Conservation (phyloP, 2,888 invertebrate species). For the Archips crataeganus region DNA sequence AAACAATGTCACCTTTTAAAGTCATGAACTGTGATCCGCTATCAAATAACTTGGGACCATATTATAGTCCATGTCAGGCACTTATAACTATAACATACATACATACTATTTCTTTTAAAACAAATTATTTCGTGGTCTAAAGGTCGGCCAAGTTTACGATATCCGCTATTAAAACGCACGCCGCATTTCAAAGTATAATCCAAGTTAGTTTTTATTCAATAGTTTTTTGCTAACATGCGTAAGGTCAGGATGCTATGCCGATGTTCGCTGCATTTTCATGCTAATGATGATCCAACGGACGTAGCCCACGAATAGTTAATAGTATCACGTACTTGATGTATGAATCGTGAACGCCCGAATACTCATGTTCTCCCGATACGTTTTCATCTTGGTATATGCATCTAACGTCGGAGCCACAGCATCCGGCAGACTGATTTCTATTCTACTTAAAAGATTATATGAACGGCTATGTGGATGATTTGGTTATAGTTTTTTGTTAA, state of each 20-base stretch:
- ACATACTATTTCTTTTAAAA: not conserved
- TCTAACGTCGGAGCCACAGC: slow-evolving; percentile 27
- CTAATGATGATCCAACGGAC: slow-evolving; percentile 17
- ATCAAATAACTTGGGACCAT: too few species aligned
- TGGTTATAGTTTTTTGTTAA: not conserved
- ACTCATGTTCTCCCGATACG: slow-evolving; percentile 38
- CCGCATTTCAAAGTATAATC: slow-evolving; percentile 29
- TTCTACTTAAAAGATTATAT: not conserved
- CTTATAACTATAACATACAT: not conserved
- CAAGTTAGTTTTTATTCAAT: slow-evolving; percentile 33
- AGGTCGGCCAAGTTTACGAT: not conserved
- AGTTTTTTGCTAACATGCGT: slow-evolving; percentile 25
- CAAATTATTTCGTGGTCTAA: not conserved
- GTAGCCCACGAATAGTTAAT: slow-evolving; percentile 19
- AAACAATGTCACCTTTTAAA: too few species aligned
- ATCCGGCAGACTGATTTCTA: slow-evolving; percentile 8
- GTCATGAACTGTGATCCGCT: too few species aligned
- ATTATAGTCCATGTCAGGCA: not conserved
- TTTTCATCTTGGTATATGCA: slow-evolving; percentile 41
- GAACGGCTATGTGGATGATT: not conserved
- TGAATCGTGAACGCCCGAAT: slow-evolving; percentile 19
- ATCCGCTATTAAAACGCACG: slow-evolving; percentile 1
- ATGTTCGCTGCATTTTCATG: slow-evolving; percentile 34
- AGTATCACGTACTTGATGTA: slow-evolving; percentile 21
- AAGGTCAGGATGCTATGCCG: slow-evolving; percentile 42